phyloP scores from a whole-genome alignment of 1,140 invertebrate species.

The Drosophila nebulosa region DNA sequence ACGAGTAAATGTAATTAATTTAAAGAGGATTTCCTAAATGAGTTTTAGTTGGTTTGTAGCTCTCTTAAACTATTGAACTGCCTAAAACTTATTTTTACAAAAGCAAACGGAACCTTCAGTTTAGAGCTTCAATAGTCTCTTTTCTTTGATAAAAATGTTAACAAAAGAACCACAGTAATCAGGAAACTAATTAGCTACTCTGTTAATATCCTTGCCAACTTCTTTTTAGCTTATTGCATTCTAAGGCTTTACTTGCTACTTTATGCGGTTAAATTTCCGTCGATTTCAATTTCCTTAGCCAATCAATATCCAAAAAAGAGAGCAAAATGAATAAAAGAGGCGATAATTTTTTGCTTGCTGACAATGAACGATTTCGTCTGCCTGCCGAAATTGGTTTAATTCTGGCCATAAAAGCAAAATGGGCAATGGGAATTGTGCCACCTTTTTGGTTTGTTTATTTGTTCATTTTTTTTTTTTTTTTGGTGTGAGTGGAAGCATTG shows the following conservation, averaged over 20 bases:
- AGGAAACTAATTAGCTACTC: background rate
- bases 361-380: constrained; percentile 42
- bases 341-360: constrained; percentile 22
- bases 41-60: too few relatives aligned
- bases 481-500: constrained; percentile 32
- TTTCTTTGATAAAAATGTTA: too few relatives aligned
- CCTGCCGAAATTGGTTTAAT: constrained; percentile 51
- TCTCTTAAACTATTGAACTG: too few relatives aligned
- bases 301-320: constrained; percentile 34
- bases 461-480: constrained; percentile 8
- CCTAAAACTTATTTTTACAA: too few relatives aligned
- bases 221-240: background rate
- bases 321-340: background rate
- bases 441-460: constrained; percentile 6
- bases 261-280: constrained; percentile 5
- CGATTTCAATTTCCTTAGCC: constrained; percentile 5
- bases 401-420: constrained; percentile 9
- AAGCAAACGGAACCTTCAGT: too few relatives aligned
- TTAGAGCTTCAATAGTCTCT: too few relatives aligned
- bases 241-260: background rate
- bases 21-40: too few relatives aligned
- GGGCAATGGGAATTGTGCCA: constrained; percentile 16
- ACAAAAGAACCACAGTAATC: background rate
- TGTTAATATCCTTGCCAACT: background rate
- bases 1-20: too few relatives aligned